Evolutionary conservation across 2,797 vertebrate species (phyloP).

Genomic region (Silurus lanzhouensis): DNA sequence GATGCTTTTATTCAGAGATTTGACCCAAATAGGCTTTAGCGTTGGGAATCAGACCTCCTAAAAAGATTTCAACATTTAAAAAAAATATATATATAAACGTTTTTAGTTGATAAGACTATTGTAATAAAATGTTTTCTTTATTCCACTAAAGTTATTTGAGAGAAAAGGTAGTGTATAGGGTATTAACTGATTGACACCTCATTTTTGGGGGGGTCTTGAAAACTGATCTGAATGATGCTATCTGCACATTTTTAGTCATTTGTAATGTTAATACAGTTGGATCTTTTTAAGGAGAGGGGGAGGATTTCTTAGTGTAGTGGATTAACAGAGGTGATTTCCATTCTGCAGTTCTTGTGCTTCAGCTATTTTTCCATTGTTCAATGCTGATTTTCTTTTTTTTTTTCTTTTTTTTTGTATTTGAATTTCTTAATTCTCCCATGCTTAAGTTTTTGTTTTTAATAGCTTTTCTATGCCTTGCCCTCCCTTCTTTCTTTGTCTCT

Average conservation of each 20-base stretch:
- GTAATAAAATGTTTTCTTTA: not conserved
- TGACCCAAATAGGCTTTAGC: not conserved
- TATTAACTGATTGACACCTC: not conserved
- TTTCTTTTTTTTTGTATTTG: not conserved
- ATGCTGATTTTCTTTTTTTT: not conserved
- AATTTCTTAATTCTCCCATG: not conserved
- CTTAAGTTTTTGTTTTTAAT: not conserved
- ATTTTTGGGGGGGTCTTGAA: not conserved
- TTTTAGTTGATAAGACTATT: not conserved
- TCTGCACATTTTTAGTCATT: not conserved
- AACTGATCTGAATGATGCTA: not conserved
- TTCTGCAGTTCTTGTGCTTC: not conserved
- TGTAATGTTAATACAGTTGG: not conserved
- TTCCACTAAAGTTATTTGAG: not conserved
- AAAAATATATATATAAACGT: not conserved
- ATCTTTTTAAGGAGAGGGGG: not conserved
- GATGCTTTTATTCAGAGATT: not conserved
- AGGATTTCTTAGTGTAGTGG: not conserved
- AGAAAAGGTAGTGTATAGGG: not conserved
- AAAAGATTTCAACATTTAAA: not conserved
- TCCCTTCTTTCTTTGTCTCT: slow-evolving; percentile 12
- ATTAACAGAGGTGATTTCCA: not conserved
- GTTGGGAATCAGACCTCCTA: not conserved
- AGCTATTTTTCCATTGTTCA: slow-evolving; percentile 1
- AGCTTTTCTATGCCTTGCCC: not conserved